A percentile compares a stretch with the other conserved stretches of the same genome.
These are phyloP conservation scores for Amphibalanus amphitrite DNA, from an alignment of 1,140 invertebrate genomes.

Conservation along the genomic window DNA sequence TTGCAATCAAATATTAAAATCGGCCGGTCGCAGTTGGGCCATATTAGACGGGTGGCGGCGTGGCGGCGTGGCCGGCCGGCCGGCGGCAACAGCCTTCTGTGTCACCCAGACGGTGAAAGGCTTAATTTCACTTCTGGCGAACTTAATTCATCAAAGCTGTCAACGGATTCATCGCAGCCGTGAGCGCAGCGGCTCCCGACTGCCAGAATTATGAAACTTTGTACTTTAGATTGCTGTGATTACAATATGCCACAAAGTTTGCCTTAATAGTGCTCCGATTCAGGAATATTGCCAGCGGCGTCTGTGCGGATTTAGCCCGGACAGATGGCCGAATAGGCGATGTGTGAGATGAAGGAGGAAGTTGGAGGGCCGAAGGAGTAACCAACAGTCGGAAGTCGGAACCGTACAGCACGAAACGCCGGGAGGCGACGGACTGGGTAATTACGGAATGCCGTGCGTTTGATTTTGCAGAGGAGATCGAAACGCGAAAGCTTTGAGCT, in stretches of 20 bases:
- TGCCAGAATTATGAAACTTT: neutral
- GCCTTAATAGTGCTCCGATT: neutral
- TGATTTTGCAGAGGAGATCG: too few species aligned
- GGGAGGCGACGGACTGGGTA: too few species aligned
- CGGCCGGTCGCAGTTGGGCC: neutral
- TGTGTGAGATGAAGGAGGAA: too few species aligned
- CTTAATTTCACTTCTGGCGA: neutral
- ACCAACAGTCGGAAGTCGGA: too few species aligned
- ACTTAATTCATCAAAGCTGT: slow-evolving; percentile 2
- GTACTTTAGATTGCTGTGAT: slow-evolving; percentile 1
- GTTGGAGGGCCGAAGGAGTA: too few species aligned
- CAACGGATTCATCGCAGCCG: neutral
- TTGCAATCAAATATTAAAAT: neutral
- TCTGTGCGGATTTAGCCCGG: too few species aligned
- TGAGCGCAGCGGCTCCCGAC: too few species aligned
- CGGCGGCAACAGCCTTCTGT: neutral
- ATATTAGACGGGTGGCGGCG: neutral
- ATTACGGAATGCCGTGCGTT: too few species aligned
- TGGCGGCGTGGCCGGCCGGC: too few species aligned
- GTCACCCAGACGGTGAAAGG: neutral
- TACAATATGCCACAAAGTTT: slow-evolving; percentile 2
- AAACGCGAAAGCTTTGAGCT: too few species aligned
- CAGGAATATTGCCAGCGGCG: neutral
- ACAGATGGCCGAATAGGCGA: too few species aligned
- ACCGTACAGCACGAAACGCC: too few species aligned